Evolutionary conservation across 2,888 invertebrate genomes (phyloP), one percentile per base, ranked within the genome.

Genomic region (Scrobipalpa atriplicella): DNA sequence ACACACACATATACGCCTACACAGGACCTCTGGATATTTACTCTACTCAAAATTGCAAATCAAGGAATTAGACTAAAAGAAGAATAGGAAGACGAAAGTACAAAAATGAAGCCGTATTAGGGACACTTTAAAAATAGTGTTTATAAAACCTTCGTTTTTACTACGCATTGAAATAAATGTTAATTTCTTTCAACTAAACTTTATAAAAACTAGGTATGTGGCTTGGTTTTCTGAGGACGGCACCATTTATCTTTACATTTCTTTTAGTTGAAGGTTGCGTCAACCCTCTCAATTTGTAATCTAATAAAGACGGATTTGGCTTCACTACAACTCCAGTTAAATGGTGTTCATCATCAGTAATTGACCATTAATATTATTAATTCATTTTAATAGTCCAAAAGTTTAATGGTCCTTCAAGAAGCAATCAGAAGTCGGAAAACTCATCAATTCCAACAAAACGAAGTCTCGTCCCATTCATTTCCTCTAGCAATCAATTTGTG

Each of bases 351-450:
- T 56, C 13, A 56, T 16, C 47, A 47, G 47, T 47, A 16, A 47
- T 47, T 47, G 47, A 16, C 47, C 47, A 47, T 47, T 47, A 47
- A 47, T 47, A 47, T n/a, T 47, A 47, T 47, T 47, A 47, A n/a
- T 47, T 47, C 47, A 16, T 47, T 16, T 16, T n/a, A 47, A 16
- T 47, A 16, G 47, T 47, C 47, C 47, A 47, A 47, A 47, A 47
- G 6, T 47, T 47, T 47, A 16, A 47, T 16, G 16, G 47, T 16
- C n/a, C n/a, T 16, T 47, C 47, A 47, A 47, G n/a, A 47, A 16
- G 47, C 47, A 16, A 47, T 47, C 47, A 47, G 13, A 47, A 47
- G 47, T 47, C 47, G 47, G 47, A 10, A 47, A 47, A 47, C 47
- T 47, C n/a, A 47, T 47, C 47, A 47, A 47, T 47, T 16, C 16